phyloP scores from a whole-genome alignment of 2,797 vertebrate genomes.

The Sus cebifrons region DNA sequence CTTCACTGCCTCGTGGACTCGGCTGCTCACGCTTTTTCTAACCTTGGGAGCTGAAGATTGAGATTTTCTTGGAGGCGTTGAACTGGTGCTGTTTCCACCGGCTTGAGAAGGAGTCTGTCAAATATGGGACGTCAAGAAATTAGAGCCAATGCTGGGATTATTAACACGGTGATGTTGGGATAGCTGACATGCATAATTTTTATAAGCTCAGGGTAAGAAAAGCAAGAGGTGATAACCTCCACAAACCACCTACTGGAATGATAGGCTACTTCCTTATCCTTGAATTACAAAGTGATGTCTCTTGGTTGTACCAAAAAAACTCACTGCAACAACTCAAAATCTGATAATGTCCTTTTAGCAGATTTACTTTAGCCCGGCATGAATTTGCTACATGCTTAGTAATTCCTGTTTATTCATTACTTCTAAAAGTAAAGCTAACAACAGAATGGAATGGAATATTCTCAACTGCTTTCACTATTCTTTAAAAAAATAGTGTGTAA shows the following conservation, averaged over 20 bases:
- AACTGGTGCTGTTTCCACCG: slow-evolving; percentile 84
- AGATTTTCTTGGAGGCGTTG: slow-evolving; percentile 91
- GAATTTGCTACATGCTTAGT: neutral
- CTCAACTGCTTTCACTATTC: neutral
- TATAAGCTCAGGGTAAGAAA: neutral
- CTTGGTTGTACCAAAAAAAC: neutral
- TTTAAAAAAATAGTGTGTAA: neutral
- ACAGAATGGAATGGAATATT: neutral
- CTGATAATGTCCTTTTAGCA: neutral
- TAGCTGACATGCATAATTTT: neutral
- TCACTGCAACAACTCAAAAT: neutral
- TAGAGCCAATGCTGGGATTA: neutral
- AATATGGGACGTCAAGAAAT: accelerated
- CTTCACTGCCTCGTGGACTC: slow-evolving; percentile 97
- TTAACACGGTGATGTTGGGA: neutral
- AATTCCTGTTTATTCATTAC: neutral
- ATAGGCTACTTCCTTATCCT: too few species aligned
- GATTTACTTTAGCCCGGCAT: neutral
- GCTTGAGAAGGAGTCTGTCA: slow-evolving; percentile 87
- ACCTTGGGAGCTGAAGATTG: slow-evolving; percentile 94
- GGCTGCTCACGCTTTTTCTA: slow-evolving; percentile 96
- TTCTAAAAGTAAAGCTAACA: neutral
- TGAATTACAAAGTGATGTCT: too few species aligned
- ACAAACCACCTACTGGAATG: accelerated
- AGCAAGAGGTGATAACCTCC: accelerated